A percentile compares a stretch with the other conserved stretches of the same genome.
Conservation (phyloP, 2,888 invertebrate genomes). For the Sinotaia quadrata region DNA sequence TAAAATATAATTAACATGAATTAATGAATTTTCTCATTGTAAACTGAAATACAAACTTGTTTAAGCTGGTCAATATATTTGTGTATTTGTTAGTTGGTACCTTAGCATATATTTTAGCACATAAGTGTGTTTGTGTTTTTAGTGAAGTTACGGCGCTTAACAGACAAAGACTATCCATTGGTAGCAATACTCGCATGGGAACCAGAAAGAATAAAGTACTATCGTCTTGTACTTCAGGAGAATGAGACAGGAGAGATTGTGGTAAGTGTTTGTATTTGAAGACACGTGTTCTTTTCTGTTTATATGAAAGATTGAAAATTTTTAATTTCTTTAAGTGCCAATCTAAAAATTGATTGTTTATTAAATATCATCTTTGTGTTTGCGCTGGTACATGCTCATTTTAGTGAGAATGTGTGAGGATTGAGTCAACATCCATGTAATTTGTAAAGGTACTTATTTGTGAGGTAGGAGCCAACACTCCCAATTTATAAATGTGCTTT, state of each 20-base stretch:
- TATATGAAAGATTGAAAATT: too few species aligned
- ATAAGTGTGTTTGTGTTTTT: constrained; percentile 37
- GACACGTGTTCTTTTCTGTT: too few species aligned
- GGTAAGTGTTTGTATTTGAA: too few species aligned
- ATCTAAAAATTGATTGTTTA: too few species aligned
- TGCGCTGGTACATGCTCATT: too few species aligned
- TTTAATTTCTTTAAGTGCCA: too few species aligned
- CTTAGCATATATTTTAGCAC: not conserved
- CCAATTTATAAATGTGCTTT: too few species aligned
- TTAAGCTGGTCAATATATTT: not conserved
- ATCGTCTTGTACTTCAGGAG: constrained; percentile 76
- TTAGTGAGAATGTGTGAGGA: too few species aligned
- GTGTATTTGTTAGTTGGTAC: not conserved
- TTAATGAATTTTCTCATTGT: not conserved
- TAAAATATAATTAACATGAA: not conserved
- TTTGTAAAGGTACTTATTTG: too few species aligned
- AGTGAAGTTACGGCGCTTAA: constrained; percentile 74
- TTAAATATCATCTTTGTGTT: too few species aligned
- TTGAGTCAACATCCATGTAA: too few species aligned
- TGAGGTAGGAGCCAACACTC: too few species aligned
- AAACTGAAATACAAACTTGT: not conserved
- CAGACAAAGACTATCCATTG: constrained; percentile 74
- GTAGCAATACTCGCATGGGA: constrained; percentile 74
- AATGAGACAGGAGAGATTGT: constrained; percentile 73
- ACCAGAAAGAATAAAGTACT: constrained; percentile 62